Percentiles rank a stretch among this genome's conserved stretches.
These are phyloP conservation scores for Stomatorhinus ivindoensis DNA, from an alignment of 2,113 vertebrate genomes.

Conservation along the genomic window DNA sequence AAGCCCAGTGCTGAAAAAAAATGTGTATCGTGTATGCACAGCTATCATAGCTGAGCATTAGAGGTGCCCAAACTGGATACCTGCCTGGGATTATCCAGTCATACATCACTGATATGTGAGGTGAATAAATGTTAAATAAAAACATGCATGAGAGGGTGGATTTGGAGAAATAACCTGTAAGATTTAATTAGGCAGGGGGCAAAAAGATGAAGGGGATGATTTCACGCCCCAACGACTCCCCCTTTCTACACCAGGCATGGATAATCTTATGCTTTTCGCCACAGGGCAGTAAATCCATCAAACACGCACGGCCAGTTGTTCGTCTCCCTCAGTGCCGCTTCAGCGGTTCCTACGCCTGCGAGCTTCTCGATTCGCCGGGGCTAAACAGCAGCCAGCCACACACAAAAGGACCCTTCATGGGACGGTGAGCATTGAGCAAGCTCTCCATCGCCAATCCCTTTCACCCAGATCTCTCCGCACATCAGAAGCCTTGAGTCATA, in stretches of 20 bases:
- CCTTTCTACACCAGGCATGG: neutral
- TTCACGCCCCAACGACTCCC: neutral
- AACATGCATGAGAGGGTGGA: conserved; percentile 3
- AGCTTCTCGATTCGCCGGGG: neutral
- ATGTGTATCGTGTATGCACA: neutral
- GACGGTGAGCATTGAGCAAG: neutral
- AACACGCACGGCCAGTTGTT: neutral
- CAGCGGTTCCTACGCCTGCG: neutral
- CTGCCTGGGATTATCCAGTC: neutral
- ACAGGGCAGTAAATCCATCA: neutral
- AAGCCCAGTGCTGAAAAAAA: neutral
- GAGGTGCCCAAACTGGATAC: neutral
- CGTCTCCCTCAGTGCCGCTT: neutral
- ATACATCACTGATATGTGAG: neutral
- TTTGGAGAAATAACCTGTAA: neutral
- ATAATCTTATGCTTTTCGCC: conserved; percentile 1
- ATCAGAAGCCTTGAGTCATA: neutral
- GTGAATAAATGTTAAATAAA: conserved; percentile 11
- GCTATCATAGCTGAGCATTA: neutral
- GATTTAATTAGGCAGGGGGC: conserved; percentile 10
- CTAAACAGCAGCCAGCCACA: neutral
- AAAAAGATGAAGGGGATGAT: neutral
- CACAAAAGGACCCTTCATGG: neutral
- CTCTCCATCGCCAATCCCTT: neutral
- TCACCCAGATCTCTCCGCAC: neutral